Base-by-base conservation (phyloP, 1,140 invertebrate species). In the Yoshiicerus persimilis region DNA sequence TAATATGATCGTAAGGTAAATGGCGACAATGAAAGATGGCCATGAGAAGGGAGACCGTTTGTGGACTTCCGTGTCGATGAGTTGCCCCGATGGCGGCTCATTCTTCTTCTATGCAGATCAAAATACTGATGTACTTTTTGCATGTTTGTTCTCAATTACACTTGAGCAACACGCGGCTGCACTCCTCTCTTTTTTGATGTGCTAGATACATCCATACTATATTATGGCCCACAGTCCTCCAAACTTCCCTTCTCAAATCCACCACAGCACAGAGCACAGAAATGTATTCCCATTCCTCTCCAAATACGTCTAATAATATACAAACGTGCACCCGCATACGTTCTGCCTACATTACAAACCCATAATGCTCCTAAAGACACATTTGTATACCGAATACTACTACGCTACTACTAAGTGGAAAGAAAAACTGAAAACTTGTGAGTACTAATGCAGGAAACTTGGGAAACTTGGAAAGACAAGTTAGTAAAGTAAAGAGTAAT, bases 81-180 rank as follows among this genome's bases (percentile, higher is more conserved):
- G 83, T 84, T 80, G 75, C 75, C 75, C 75, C 75, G 75, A 80
- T 80, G 75, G 75, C 75, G 75, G 75, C 84, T 86, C 84, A 62
- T 86, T 62, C 84, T 86, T 64, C 64, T 66, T 86, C 64, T 86
- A 39, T 70, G 32, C 75, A 80, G 75, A 80, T 80, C 75, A 80
- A 80, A 80, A 80, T 75, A 62, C 84, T 86, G 86, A 86, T 86
- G 47, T 86, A 36, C 64, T 70, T 86, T 86, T 86, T 64, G 86
- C 86, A 86, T 86, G 86, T 86, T 86, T 86, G 47, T 36, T 70
- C 64, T 86, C 86, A 86, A 86, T 86, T 86, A 86, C 86, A 86
- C 86, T 86, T 75, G 64, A 86, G 62, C 32, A 86, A 86, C 86
- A 86, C 86, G 86, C 86, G 86, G 41, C 38, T 62, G 56, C 41